These are phyloP conservation scores for Mus spicilegus DNA, from an alignment of 2,113 vertebrate genomes.

Conservation along the genomic window DNA sequence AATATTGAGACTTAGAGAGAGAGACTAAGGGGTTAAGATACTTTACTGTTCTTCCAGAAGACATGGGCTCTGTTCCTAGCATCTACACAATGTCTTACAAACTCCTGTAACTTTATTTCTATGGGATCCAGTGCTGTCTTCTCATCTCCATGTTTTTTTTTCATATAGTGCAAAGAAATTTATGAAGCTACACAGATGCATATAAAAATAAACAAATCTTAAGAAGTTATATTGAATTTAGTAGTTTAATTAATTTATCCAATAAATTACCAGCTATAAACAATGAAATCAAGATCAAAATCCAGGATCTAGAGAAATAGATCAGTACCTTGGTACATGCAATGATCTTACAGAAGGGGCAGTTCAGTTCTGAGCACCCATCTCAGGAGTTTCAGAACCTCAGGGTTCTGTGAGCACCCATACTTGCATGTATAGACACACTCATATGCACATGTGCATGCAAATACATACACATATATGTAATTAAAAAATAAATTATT, in stretches of 20 bases:
- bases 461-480: neutral
- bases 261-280: neutral
- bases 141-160: neutral
- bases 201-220: neutral
- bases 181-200: neutral
- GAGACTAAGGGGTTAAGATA: neutral
- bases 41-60: neutral
- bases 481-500: neutral
- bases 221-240: conserved; percentile 13
- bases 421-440: neutral
- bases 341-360: neutral
- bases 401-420: neutral
- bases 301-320: neutral
- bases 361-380: neutral
- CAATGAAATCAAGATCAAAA: neutral
- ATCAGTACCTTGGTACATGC: neutral
- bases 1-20: neutral
- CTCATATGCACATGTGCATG: neutral
- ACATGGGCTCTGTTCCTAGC: neutral
- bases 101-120: neutral
- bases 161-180: neutral
- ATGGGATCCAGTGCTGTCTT: neutral
- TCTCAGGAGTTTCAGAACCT: neutral
- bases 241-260: neutral
- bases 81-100: neutral